phyloP scores from a whole-genome alignment of 2,113 vertebrate genomes.

The Axis porcinus region DNA sequence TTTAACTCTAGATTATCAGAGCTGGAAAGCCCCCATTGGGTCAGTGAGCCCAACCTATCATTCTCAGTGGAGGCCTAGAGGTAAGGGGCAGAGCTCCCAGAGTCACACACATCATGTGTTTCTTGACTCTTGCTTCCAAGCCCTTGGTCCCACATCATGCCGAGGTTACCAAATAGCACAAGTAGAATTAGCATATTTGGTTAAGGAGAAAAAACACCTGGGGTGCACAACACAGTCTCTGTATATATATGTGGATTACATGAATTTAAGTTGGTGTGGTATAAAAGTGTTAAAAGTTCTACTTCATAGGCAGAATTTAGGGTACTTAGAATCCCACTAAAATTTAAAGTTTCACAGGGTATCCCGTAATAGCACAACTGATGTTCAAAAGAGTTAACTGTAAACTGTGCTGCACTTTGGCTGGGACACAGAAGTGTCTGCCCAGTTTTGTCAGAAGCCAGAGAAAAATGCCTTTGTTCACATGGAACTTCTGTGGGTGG shows the following conservation, averaged over 20 bases:
- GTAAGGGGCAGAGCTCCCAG: not conserved
- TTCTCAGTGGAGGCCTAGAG: not conserved
- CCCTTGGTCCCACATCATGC: not conserved
- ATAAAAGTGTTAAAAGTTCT: not conserved
- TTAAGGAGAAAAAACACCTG: not conserved
- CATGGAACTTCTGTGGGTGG: not conserved
- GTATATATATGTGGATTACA: too few relatives aligned
- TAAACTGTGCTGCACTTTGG: not conserved
- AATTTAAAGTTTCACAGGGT: not conserved
- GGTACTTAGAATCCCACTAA: not conserved
- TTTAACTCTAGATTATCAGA: not conserved
- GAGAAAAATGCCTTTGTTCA: not conserved
- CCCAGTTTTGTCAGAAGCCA: not conserved
- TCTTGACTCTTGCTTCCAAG: not conserved
- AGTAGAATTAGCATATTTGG: not conserved
- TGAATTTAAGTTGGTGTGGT: not conserved
- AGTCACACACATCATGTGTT: not conserved
- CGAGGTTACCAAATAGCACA: not conserved
- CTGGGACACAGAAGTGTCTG: not conserved
- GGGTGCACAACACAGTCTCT: not conserved
- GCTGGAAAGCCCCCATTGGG: not conserved
- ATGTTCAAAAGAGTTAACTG: not conserved
- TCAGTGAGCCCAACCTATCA: not conserved
- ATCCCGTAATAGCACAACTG: not conserved
- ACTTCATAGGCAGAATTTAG: not conserved